Evolutionary conservation across 2,888 invertebrate genomes (phyloP).

Genomic region (Boloria euphrosyne): DNA sequence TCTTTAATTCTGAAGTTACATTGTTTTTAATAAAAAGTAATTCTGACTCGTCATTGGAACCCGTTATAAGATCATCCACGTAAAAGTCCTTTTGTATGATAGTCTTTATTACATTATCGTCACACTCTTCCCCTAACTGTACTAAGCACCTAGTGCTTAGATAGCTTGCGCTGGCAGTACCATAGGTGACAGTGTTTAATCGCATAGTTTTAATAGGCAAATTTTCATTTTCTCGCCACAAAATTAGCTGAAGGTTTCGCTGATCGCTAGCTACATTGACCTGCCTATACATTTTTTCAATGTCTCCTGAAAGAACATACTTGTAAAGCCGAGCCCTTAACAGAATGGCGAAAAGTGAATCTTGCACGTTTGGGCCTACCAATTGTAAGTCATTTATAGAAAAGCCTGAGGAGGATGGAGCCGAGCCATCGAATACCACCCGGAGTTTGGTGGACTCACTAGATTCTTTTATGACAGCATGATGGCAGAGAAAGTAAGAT

Average conservation of each 20-base stretch:
- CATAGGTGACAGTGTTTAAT: too few species aligned
- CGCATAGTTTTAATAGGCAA: too few species aligned
- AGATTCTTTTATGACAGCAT: constrained; percentile 48
- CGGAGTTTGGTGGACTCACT: constrained; percentile 50
- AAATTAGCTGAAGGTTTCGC: too few species aligned
- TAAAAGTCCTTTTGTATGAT: too few species aligned
- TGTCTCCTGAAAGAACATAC: too few species aligned
- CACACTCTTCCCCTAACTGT: not conserved
- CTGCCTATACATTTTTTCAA: too few species aligned
- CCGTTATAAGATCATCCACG: too few species aligned
- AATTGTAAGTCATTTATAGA: constrained; percentile 49
- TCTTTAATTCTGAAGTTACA: too few species aligned
- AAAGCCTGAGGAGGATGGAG: constrained; percentile 40
- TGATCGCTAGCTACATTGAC: too few species aligned
- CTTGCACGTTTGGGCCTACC: constrained; percentile 47
- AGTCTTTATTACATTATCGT: not conserved
- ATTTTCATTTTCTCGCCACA: too few species aligned
- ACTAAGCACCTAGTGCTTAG: not conserved
- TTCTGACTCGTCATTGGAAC: too few species aligned
- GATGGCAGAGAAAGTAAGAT: constrained; percentile 26
- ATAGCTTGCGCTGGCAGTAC: not conserved
- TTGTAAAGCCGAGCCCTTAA: constrained; percentile 21
- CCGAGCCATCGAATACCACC: constrained; percentile 33
- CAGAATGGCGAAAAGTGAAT: constrained; percentile 22
- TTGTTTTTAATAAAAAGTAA: too few species aligned